phyloP scores from a whole-genome alignment of 2,113 vertebrate species.

The Apistogramma diplotaenia region DNA sequence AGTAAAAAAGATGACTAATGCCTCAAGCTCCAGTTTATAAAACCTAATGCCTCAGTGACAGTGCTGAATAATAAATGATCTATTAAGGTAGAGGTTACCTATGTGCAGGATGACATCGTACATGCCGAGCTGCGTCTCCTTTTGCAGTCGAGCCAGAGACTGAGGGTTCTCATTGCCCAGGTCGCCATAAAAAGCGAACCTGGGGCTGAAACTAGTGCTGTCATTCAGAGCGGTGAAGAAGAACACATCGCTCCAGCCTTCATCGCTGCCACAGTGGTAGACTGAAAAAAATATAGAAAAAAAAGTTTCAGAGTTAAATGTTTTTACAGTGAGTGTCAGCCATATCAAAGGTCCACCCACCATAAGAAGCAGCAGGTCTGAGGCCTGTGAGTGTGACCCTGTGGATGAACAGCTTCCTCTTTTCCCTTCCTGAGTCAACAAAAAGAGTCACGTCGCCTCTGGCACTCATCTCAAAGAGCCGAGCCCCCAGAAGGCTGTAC shows the following conservation, averaged over 20 bases:
- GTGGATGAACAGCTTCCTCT: conserved; percentile 80
- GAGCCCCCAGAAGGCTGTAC: conserved; percentile 68
- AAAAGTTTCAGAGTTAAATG: background rate
- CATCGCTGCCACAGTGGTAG: conserved; percentile 80
- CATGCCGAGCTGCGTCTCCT: conserved; percentile 81
- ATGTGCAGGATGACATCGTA: conserved; percentile 85
- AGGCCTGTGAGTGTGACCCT: conserved; percentile 78
- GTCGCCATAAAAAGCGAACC: conserved; percentile 85
- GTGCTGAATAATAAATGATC: background rate
- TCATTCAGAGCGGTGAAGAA: conserved; percentile 79
- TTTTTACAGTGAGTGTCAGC: background rate
- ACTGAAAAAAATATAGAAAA: conserved; percentile 19
- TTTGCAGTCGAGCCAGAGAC: conserved; percentile 82
- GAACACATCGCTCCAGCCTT: conserved; percentile 84
- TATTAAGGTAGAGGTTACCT: conserved; percentile 68
- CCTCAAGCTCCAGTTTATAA: background rate
- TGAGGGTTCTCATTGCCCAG: conserved; percentile 87
- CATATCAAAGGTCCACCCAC: conserved; percentile 53
- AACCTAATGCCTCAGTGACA: background rate
- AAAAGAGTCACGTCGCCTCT: conserved; percentile 72
- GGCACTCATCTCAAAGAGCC: conserved; percentile 67
- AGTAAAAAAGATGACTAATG: conserved; percentile 3
- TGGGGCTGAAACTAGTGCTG: conserved; percentile 79
- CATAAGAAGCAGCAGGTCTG: conserved; percentile 74
- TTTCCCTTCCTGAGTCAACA: conserved; percentile 79